Evolutionary conservation across 2,888 invertebrate genomes (phyloP), one percentile per base, ranked within the genome.

Genomic region (Parochlus steinenii): DNA sequence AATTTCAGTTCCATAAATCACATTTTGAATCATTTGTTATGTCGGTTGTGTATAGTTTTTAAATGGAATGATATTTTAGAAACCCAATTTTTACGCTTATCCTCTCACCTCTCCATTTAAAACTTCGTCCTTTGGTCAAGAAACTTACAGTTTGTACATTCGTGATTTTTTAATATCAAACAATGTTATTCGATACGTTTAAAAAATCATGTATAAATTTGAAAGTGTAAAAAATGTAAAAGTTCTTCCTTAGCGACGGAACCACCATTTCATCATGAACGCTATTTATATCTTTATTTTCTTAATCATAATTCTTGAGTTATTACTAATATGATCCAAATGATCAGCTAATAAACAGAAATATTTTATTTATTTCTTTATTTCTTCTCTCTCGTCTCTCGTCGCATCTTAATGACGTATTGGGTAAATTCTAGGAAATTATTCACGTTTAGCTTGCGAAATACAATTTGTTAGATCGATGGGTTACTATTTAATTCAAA

Each of bases 401-500:
- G 11, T 26, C 10, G 17, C 24, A 10, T 14, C 26, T 18, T 19
- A 16, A 31, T 15, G 14, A 31, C 17, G 17, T 20, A 31, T 36
- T 30, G 28, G 12, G 25, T 19, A 22, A 40, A 42, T 31, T 41
- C 50, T 70, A 86, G 92, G 92, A 71, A 89, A 90, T 67, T 93
- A 92, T 67, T 90, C 89, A 54, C 78, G 92, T 56, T 67, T 93
- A 71, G 85, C 86, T 51, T 90, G 89, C 67, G 87, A 87, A 66
- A 90, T 92, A 63, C 87, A 90, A 65, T 90, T 93, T 66, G 89
- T 89, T 50, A 78, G 93, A 49, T 90, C 90, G 56, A 90, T 93
- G 87, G 93, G 93, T 56, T 93, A 93, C 73, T 93, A 93, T 70
- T 73, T 92, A 56, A 93, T 93, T 67, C 92, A 92, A 70, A 92